Percentiles rank a stretch among this genome's conserved stretches.
Conservation (phyloP, 2,113 vertebrate species). For the Notechis scutatus region DNA sequence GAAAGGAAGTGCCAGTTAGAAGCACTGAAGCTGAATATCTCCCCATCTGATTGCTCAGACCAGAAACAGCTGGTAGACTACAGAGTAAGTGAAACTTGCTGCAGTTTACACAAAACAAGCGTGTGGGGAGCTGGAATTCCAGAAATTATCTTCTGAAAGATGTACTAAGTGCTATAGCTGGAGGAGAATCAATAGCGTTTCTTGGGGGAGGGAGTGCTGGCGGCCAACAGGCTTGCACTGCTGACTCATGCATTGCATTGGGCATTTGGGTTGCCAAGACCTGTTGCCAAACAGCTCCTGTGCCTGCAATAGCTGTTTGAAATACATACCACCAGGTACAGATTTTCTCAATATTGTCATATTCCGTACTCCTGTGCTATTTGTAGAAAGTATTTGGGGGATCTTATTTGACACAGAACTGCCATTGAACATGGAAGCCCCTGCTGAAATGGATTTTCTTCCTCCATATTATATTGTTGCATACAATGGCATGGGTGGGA, state of each 20-base stretch:
- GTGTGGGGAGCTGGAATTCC: constrained; percentile 3
- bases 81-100: not conserved
- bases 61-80: constrained; percentile 3
- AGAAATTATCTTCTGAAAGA: constrained; percentile 10
- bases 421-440: not conserved
- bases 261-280: not conserved
- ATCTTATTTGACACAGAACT: not conserved
- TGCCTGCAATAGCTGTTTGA: not conserved
- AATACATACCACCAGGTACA: not conserved
- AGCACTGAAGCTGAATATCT: not conserved
- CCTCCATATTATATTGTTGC: not conserved
- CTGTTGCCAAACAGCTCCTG: not conserved
- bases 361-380: not conserved
- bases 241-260: not conserved
- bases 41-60: not conserved
- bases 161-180: not conserved
- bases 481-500: not conserved
- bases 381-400: not conserved
- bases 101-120: constrained; percentile 13
- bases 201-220: not conserved
- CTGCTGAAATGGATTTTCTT: not conserved
- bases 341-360: not conserved
- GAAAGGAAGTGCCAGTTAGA: not conserved
- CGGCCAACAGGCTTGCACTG: not conserved
- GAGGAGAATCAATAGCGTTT: not conserved